Percentiles rank a stretch among this genome's conserved stretches.
Conservation (phyloP, 2,888 invertebrate genomes). For the Lepas anatifera region DNA sequence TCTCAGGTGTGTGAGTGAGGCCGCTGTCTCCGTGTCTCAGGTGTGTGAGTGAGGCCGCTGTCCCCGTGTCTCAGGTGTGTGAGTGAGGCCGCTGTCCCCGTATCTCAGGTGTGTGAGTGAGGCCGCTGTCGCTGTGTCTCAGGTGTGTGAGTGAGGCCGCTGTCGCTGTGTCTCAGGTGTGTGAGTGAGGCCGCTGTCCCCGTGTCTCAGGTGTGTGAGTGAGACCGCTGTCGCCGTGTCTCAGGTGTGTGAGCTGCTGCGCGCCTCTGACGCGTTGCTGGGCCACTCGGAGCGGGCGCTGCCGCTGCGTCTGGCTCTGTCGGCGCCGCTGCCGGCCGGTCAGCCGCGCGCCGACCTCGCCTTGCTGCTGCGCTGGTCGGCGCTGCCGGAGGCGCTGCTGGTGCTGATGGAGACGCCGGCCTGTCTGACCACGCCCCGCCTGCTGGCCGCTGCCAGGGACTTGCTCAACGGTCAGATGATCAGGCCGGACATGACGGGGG, state of each 20-base stretch:
- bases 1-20: too few species aligned
- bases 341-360: background rate
- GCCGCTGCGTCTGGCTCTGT: background rate
- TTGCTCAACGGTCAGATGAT: background rate
- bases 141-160: too few species aligned
- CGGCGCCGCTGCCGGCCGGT: background rate
- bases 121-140: too few species aligned
- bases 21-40: too few species aligned
- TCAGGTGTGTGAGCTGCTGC: background rate
- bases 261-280: background rate
- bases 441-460: background rate
- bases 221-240: background rate
- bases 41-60: too few species aligned
- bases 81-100: too few species aligned
- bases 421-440: background rate
- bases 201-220: too few species aligned
- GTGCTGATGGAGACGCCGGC: constrained; percentile 2
- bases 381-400: background rate
- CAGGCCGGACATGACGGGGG: too few species aligned
- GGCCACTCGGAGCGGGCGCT: constrained; percentile 3
- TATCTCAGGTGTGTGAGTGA: too few species aligned
- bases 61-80: too few species aligned
- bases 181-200: too few species aligned
- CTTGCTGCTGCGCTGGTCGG: constrained; percentile 5
- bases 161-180: too few species aligned